Percentiles rank a stretch among this genome's conserved stretches.
phyloP scores from a whole-genome alignment of 2,888 invertebrate genomes.

The Proisotoma minuta region DNA sequence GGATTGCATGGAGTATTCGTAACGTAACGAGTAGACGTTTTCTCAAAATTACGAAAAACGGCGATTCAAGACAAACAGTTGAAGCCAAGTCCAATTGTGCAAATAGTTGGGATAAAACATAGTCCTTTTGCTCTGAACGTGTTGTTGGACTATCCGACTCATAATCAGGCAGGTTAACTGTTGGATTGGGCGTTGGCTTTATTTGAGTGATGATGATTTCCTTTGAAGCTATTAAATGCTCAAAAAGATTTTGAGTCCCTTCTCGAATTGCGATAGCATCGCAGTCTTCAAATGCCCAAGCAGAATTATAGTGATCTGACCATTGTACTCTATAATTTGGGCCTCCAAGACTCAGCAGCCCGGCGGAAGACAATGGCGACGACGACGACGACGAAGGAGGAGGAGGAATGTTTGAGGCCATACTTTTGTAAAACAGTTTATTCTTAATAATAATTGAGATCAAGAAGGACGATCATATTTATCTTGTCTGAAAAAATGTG shows the following conservation, averaged over 20 bases:
- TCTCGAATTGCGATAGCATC: conserved; percentile 57
- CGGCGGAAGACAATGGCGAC: not conserved
- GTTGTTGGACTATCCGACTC: conserved; percentile 55
- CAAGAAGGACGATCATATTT: not conserved
- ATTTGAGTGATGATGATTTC: conserved; percentile 41
- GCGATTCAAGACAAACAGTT: conserved; percentile 57
- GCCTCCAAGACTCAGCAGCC: conserved; percentile 30
- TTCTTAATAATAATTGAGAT: not conserved
- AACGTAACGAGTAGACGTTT: conserved; percentile 58
- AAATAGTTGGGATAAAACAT: conserved; percentile 55
- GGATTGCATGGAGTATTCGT: conserved; percentile 57
- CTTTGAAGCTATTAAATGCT: conserved; percentile 56
- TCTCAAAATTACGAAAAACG: conserved; percentile 57
- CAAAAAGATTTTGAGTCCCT: conserved; percentile 56
- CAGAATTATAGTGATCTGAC: conserved; percentile 58
- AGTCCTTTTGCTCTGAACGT: conserved; percentile 55
- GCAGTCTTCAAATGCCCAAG: conserved; percentile 59
- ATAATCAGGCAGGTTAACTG: conserved; percentile 54
- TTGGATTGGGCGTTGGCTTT: conserved; percentile 40
- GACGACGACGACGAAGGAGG: not conserved
- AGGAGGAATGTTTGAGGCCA: not conserved
- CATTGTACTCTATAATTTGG: conserved; percentile 51
- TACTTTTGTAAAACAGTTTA: not conserved
- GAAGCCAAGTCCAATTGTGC: conserved; percentile 57
- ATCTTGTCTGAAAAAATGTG: too few species aligned